Percentiles rank a stretch among this genome's conserved stretches.
Conservation (phyloP, 2,113 vertebrate genomes). For the Cathartes aura region DNA sequence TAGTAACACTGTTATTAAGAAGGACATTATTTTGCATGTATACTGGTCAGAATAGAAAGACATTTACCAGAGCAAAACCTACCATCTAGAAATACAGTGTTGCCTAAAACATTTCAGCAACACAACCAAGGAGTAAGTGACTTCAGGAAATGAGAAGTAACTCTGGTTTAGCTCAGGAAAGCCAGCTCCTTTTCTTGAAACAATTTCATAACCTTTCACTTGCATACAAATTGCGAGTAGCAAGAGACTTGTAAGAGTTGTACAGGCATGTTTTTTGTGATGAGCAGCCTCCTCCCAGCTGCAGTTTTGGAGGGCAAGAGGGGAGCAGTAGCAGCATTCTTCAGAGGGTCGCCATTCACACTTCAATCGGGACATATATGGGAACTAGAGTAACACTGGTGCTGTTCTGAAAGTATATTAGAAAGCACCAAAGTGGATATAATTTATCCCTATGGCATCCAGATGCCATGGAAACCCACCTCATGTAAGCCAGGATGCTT, state of each 20-base stretch:
- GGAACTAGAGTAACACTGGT: background rate
- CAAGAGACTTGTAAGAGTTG: background rate
- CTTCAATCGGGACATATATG: background rate
- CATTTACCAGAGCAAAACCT: background rate
- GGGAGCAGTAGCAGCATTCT: background rate
- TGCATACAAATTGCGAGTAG: background rate
- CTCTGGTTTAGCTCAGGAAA: constrained; percentile 2
- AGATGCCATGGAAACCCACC: constrained; percentile 20
- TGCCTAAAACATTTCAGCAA: background rate
- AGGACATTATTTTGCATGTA: background rate
- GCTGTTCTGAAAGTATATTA: background rate
- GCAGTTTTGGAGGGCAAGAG: background rate
- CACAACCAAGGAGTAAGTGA: background rate
- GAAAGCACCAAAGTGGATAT: background rate
- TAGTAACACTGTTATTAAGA: background rate
- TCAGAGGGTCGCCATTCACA: background rate
- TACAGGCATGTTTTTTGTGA: background rate
- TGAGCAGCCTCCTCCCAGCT: background rate
- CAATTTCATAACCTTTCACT: background rate
- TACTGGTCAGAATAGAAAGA: background rate
- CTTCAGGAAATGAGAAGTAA: background rate
- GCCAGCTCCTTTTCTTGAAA: background rate
- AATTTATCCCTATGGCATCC: constrained; percentile 35
- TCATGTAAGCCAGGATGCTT: background rate
- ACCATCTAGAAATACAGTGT: background rate